A percentile compares a stretch with the other conserved stretches of the same genome.
phyloP scores from a whole-genome alignment of 1,140 invertebrate species.

The Drosophila bifasciata region DNA sequence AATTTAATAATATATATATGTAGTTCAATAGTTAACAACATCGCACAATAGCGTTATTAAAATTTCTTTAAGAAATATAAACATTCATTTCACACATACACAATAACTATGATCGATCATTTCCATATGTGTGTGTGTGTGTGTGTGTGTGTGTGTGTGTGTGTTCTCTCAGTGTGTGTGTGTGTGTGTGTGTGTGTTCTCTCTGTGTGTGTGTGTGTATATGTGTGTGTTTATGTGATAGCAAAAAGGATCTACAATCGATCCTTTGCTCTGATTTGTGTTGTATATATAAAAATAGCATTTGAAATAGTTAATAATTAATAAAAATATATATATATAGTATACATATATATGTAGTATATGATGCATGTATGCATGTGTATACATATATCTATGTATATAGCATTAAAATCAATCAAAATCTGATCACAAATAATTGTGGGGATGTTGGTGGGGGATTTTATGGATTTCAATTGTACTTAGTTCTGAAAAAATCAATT shows the following conservation, averaged over 20 bases:
- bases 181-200: constrained; percentile 38
- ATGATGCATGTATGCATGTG: constrained; percentile 11
- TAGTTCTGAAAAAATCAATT: constrained; percentile 32
- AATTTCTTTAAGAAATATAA: constrained; percentile 84
- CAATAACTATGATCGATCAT: constrained; percentile 62
- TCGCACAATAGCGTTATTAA: constrained; percentile 84
- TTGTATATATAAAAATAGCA: constrained; percentile 69
- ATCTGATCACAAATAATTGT: constrained; percentile 44
- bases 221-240: constrained; percentile 25
- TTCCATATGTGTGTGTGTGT: constrained; percentile 47
- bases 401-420: constrained; percentile 41
- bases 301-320: constrained; percentile 65
- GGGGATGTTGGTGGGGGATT: constrained; percentile 12
- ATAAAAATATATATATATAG: constrained; percentile 49
- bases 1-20: constrained; percentile 71
- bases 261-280: constrained; percentile 19
- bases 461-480: constrained; percentile 7
- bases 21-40: constrained; percentile 83
- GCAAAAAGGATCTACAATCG: constrained; percentile 17
- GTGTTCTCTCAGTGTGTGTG: constrained; percentile 45
- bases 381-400: constrained; percentile 42
- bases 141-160: constrained; percentile 20
- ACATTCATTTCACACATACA: constrained; percentile 78
- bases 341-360: too few species aligned
- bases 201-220: constrained; percentile 30